Conservation (phyloP, 2,888 invertebrate species). For the Xylophagus ater region DNA sequence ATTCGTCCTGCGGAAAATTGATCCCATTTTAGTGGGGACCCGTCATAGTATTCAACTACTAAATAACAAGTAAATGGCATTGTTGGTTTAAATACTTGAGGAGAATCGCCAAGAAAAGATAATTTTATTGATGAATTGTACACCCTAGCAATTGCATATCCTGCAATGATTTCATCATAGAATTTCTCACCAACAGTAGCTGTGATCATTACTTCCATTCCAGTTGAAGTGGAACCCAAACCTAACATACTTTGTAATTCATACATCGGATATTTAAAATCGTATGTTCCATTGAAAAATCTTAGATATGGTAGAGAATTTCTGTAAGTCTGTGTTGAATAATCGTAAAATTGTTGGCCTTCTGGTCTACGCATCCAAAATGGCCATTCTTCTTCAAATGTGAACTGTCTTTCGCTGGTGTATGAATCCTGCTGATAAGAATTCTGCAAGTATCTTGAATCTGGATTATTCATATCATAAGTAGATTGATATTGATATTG, state of each 20-base stretch:
- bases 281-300: constrained; percentile 78
- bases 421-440: constrained; percentile 45
- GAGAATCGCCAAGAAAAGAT: constrained; percentile 76
- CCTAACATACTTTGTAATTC: constrained; percentile 50
- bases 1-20: constrained; percentile 54
- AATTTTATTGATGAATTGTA: constrained; percentile 78
- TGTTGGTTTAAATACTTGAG: constrained; percentile 90
- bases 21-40: constrained; percentile 60
- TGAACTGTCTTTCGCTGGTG: constrained; percentile 59
- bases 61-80: constrained; percentile 85
- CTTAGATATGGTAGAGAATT: constrained; percentile 58
- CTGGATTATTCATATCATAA: constrained; percentile 17
- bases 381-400: constrained; percentile 69
- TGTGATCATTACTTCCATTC: constrained; percentile 70
- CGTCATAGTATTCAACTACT: constrained; percentile 84
- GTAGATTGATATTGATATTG: constrained; percentile 24
- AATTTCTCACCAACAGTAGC: constrained; percentile 83
- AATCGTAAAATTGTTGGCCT: constrained; percentile 36
- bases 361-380: constrained; percentile 65
- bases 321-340: constrained; percentile 37
- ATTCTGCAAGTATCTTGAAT: constrained; percentile 29
- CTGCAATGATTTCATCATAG: constrained; percentile 69
- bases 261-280: constrained; percentile 75
- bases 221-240: constrained; percentile 55
- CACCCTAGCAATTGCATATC: constrained; percentile 76